These are phyloP conservation scores for Drosophila imparisetae DNA, from an alignment of 2,888 invertebrate species.

Conservation along the genomic window DNA sequence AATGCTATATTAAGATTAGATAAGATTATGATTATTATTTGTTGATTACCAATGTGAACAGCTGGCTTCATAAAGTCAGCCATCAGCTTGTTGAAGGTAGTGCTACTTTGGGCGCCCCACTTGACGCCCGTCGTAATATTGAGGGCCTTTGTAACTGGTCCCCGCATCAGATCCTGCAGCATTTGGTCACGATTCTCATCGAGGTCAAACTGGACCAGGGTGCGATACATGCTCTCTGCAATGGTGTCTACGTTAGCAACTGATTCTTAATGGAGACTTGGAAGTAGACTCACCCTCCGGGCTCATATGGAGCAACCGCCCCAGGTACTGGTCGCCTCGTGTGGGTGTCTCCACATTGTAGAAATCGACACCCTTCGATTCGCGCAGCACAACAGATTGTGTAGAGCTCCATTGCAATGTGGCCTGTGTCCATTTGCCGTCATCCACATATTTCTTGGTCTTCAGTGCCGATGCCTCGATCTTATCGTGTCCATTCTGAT, in stretches of 20 bases:
- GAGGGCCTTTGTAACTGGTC: slow-evolving; percentile 88
- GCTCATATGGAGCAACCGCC: slow-evolving; percentile 38
- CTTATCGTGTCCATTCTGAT: slow-evolving; percentile 87
- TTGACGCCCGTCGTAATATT: slow-evolving; percentile 87
- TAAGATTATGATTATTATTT: too few relatives aligned
- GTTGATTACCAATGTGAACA: slow-evolving; percentile 86
- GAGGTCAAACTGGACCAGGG: slow-evolving; percentile 79
- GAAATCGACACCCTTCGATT: slow-evolving; percentile 90
- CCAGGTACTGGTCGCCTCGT: slow-evolving; percentile 64
- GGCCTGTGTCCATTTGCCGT: slow-evolving; percentile 87
- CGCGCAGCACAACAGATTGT: slow-evolving; percentile 87
- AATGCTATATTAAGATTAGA: not conserved
- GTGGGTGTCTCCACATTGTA: slow-evolving; percentile 89
- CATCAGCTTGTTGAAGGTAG: slow-evolving; percentile 87
- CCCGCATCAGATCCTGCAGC: slow-evolving; percentile 89
- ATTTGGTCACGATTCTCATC: slow-evolving; percentile 78
- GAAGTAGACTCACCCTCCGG: slow-evolving; percentile 42
- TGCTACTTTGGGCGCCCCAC: slow-evolving; percentile 88
- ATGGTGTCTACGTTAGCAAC: not conserved
- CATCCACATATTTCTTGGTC: slow-evolving; percentile 87
- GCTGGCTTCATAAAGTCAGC: slow-evolving; percentile 94
- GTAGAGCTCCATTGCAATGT: slow-evolving; percentile 88
- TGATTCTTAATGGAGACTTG: not conserved
- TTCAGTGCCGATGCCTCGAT: slow-evolving; percentile 87
- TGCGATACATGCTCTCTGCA: slow-evolving; percentile 81